These are phyloP conservation scores for Drosophila varians DNA, from an alignment of 1,140 invertebrate genomes.

Conservation along the genomic window DNA sequence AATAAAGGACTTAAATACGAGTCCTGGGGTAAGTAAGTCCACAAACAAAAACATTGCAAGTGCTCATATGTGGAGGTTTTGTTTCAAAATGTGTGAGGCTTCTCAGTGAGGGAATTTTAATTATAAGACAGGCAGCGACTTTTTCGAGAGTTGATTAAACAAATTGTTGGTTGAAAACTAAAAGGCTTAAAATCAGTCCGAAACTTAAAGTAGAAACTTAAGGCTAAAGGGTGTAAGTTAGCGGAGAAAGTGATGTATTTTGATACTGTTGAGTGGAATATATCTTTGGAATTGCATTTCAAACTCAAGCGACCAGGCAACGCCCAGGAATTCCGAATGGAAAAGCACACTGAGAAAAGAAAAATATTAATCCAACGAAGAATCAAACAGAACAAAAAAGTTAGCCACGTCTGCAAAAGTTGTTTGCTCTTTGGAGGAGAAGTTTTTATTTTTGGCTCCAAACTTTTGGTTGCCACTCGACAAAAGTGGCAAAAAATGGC, in stretches of 20 bases:
- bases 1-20: not conserved
- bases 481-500: slow-evolving; percentile 48
- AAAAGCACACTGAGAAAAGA: slow-evolving; percentile 23
- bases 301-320: slow-evolving; percentile 41
- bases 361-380: slow-evolving; percentile 67
- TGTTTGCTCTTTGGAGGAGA: slow-evolving; percentile 18
- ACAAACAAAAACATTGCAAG: slow-evolving; percentile 29
- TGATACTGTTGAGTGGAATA: slow-evolving; percentile 60
- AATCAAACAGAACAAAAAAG: slow-evolving; percentile 46
- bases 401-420: slow-evolving; percentile 47
- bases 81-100: not conserved
- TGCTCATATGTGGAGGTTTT: not conserved
- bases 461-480: slow-evolving; percentile 37
- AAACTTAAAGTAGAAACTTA: too few species aligned
- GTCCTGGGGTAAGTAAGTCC: slow-evolving; percentile 1
- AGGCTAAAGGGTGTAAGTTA: too few species aligned
- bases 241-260: slow-evolving; percentile 9
- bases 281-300: slow-evolving; percentile 67
- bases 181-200: not conserved
- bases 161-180: not conserved
- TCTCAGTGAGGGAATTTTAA: too few species aligned
- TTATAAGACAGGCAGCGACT: not conserved
- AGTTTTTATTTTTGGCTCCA: slow-evolving; percentile 49
- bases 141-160: not conserved
- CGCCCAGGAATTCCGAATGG: slow-evolving; percentile 41